These are phyloP conservation scores for Rotaria socialis DNA, from an alignment of 2,888 invertebrate species.

Conservation along the genomic window DNA sequence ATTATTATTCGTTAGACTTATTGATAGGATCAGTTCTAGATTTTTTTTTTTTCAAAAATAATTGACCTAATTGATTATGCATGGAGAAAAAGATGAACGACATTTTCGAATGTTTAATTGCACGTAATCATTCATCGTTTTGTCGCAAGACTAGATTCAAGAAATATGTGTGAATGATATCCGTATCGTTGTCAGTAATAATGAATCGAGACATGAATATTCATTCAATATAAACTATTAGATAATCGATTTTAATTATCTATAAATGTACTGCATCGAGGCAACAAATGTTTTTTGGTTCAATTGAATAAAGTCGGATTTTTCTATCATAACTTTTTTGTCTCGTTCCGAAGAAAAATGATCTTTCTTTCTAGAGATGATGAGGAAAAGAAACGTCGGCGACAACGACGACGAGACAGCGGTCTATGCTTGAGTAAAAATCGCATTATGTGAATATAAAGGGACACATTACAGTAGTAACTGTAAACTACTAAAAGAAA, in stretches of 20 bases:
- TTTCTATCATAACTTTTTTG: not conserved
- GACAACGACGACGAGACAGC: not conserved
- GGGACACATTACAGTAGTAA: not conserved
- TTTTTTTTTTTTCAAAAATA: not conserved
- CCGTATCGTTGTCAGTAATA: not conserved
- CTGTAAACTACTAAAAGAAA: not conserved
- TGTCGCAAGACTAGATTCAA: not conserved
- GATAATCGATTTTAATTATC: slow-evolving; percentile 5
- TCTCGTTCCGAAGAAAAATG: not conserved
- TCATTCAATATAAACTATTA: not conserved
- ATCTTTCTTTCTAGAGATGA: not conserved
- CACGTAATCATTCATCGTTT: not conserved
- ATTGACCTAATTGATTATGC: not conserved
- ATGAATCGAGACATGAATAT: not conserved
- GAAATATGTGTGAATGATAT: not conserved
- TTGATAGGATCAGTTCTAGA: not conserved
- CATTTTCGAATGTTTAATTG: not conserved
- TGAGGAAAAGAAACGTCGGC: not conserved
- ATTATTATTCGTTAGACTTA: not conserved
- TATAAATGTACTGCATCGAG: not conserved
- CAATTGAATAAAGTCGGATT: not conserved
- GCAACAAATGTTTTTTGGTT: not conserved
- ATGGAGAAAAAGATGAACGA: not conserved
- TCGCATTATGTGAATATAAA: slow-evolving; percentile 5
- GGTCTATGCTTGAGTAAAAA: not conserved